phyloP scores from a whole-genome alignment of 2,113 vertebrate genomes.

The Chaetodon trifascialis region DNA sequence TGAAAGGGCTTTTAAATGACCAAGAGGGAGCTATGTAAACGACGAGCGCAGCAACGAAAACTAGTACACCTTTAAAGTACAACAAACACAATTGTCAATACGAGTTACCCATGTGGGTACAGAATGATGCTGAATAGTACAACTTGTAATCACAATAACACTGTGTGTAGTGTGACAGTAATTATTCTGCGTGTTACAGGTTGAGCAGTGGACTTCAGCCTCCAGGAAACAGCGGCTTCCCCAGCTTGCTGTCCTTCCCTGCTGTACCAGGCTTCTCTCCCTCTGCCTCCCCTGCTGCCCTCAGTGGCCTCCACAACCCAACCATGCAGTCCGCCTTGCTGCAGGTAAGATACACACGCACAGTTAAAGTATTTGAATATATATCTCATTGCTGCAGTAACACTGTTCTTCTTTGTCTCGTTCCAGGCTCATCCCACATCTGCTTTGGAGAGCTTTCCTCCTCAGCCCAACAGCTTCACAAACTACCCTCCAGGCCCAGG shows the following conservation, averaged over 20 bases:
- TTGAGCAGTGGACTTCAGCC: slow-evolving; percentile 90
- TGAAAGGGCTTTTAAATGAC: neutral
- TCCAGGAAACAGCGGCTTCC: slow-evolving; percentile 90
- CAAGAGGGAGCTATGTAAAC: too few relatives aligned
- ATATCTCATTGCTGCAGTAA: neutral
- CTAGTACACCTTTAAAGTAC: neutral
- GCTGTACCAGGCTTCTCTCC: slow-evolving; percentile 94
- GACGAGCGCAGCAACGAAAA: too few relatives aligned
- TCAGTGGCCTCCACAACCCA: slow-evolving; percentile 92
- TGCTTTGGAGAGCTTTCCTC: slow-evolving; percentile 90
- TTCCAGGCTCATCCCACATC: slow-evolving; percentile 91
- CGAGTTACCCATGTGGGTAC: too few relatives aligned
- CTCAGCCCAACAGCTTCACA: slow-evolving; percentile 92
- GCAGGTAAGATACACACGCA: slow-evolving; percentile 85
- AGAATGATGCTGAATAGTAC: too few relatives aligned
- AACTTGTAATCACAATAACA: too few relatives aligned
- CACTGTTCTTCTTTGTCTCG: neutral
- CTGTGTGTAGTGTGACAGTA: neutral
- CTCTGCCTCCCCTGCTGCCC: slow-evolving; percentile 86
- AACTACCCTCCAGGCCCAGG: slow-evolving; percentile 91
- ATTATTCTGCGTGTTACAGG: slow-evolving; percentile 74
- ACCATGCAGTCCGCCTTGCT: slow-evolving; percentile 91
- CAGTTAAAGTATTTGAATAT: neutral
- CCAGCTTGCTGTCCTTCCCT: slow-evolving; percentile 92
- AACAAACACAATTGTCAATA: neutral